phyloP scores from a whole-genome alignment of 2,113 vertebrate genomes.

The Mirza zaza region DNA sequence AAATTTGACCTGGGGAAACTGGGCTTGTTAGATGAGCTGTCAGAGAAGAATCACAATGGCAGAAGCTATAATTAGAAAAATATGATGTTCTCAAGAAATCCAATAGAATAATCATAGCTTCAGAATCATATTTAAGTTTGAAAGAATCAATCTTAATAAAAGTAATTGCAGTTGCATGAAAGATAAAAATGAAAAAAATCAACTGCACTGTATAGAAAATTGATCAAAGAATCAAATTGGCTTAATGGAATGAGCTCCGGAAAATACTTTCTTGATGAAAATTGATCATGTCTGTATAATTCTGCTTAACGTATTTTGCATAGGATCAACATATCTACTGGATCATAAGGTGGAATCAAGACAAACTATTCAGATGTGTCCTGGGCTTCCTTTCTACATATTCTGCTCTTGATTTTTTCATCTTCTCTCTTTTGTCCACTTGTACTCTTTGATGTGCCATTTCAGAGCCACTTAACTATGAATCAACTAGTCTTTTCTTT shows the following conservation, averaged over 20 bases:
- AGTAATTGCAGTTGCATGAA: constrained; percentile 65
- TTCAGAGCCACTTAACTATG: background rate
- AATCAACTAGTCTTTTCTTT: background rate
- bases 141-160: constrained; percentile 61
- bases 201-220: constrained; percentile 19
- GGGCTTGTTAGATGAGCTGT: constrained; percentile 6
- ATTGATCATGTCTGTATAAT: background rate
- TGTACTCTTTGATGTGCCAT: background rate
- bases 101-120: constrained; percentile 45
- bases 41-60: background rate
- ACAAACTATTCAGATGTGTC: background rate
- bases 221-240: constrained; percentile 47
- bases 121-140: constrained; percentile 59
- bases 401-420: background rate
- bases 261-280: constrained; percentile 36
- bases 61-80: constrained; percentile 44
- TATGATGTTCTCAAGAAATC: constrained; percentile 46
- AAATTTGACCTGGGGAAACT: constrained; percentile 18
- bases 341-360: background rate
- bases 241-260: constrained; percentile 45
- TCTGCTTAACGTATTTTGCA: background rate
- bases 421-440: background rate
- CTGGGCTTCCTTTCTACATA: background rate
- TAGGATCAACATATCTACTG: background rate
- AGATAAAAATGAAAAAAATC: constrained; percentile 50